Base-by-base conservation (phyloP, 2,113 vertebrate genomes). In the Actenoides hombroni region DNA sequence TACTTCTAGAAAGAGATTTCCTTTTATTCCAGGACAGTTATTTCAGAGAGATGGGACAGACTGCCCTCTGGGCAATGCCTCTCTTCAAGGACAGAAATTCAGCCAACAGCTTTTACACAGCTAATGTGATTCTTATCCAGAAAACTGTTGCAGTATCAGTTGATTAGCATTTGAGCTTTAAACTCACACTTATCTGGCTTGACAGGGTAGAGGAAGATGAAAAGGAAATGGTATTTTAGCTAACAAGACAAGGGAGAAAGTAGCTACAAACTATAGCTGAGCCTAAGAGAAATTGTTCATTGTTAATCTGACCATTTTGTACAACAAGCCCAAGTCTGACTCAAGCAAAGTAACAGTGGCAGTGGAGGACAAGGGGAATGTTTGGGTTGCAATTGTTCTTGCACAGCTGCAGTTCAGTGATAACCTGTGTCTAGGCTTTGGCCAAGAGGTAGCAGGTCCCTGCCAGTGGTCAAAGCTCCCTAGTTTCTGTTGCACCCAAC, bases 61-160 rank as follows among this genome's bases (percentile, higher is more conserved):
- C 25, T 2, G 1, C 6, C 13, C 19, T 51, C 33, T 0, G 0
- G 69, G 24, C 19, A 25, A 39, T 54, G 51, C 11, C 18, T 60
- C 29, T 65, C 35, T 60, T 69, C 61, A 46, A 44, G 25, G 25
- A 40, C 23, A 46, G 53, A 53, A 91, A 74, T 51, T 28, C 31
- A 35, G 17, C 11, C 49, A 37, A 35, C 33, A 79, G 56, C 54
- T 74, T 79, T 68, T 53, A 64, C 25, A 48, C 11, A 64, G 54
- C n/a, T 74, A 5, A 37, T 29, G 42, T 46, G 77, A 59, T 51
- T 83, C 67, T 83, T 68, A 74, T 18, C 65, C 54, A 53, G n/a
- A 42, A 42, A 83, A 61, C 21, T 78, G 37, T 67, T 51, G 49
- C 54, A 40, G 17, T 40, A 31, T 35, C 70, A 25, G 18, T 10